phyloP scores from a whole-genome alignment of 2,888 invertebrate species.

The Cheilosia vulpina region DNA sequence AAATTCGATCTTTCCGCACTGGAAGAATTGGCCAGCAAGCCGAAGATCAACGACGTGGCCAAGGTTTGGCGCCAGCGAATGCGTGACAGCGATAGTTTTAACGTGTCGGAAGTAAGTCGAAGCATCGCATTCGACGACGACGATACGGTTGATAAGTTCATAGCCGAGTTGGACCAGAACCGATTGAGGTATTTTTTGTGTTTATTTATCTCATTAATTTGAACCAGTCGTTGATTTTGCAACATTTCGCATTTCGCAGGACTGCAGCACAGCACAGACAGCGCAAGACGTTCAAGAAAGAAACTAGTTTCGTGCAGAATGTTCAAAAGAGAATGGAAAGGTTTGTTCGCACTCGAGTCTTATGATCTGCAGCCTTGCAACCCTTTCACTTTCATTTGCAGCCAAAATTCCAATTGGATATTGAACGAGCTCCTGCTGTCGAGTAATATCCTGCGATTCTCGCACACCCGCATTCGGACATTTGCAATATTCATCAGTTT shows the following conservation, averaged over 20 bases:
- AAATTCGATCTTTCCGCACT: slow-evolving; percentile 39
- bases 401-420: slow-evolving; percentile 50
- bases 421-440: slow-evolving; percentile 42
- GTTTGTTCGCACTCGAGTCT: slow-evolving; percentile 4
- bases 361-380: background rate
- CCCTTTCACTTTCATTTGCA: background rate
- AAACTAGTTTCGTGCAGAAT: slow-evolving; percentile 28
- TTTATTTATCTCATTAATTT: background rate
- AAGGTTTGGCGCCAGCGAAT: slow-evolving; percentile 54
- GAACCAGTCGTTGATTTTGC: background rate
- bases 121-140: slow-evolving; percentile 21
- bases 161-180: slow-evolving; percentile 14
- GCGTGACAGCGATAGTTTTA: slow-evolving; percentile 60
- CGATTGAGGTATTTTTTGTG: slow-evolving; percentile 8
- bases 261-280: slow-evolving; percentile 5
- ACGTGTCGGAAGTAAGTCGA: slow-evolving; percentile 33
- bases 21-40: slow-evolving; percentile 28
- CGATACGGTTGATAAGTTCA: slow-evolving; percentile 26
- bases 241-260: slow-evolving; percentile 21
- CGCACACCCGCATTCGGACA: slow-evolving; percentile 52
- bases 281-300: slow-evolving; percentile 19
- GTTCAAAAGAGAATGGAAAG: slow-evolving; percentile 36
- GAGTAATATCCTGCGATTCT: slow-evolving; percentile 38
- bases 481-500: slow-evolving; percentile 62
- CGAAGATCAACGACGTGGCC: slow-evolving; percentile 34